Conservation (phyloP, 2,113 vertebrate genomes). For the Odocoileus virginianus region DNA sequence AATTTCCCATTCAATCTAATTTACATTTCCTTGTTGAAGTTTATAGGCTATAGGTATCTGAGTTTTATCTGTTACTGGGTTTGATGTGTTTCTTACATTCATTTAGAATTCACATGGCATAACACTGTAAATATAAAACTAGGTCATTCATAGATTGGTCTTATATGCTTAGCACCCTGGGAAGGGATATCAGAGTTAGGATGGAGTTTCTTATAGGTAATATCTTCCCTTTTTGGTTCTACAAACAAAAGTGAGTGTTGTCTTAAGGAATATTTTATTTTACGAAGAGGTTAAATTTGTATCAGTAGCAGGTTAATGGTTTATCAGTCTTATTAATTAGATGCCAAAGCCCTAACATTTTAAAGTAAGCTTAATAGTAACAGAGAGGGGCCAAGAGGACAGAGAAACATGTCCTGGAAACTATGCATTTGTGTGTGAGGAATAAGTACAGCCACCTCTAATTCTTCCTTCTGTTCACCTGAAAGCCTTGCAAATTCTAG, state of each 20-base stretch:
- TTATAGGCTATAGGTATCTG: background rate
- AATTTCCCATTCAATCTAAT: background rate
- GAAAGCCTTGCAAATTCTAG: conserved; percentile 50
- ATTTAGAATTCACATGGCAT: background rate
- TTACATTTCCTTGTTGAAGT: background rate
- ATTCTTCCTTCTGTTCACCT: conserved; percentile 39
- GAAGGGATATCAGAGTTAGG: background rate
- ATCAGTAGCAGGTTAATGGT: background rate
- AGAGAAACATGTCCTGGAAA: background rate
- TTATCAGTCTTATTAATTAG: conserved; percentile 1
- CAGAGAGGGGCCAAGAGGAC: background rate
- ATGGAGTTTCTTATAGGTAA: background rate
- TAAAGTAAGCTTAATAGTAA: background rate
- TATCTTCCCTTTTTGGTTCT: background rate
- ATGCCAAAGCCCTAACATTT: background rate
- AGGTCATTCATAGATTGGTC: background rate
- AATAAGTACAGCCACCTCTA: background rate
- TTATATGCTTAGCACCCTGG: background rate
- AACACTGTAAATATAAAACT: background rate
- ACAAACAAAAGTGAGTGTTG: background rate
- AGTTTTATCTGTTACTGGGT: background rate
- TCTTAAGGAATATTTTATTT: background rate
- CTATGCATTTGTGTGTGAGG: background rate
- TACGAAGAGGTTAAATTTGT: background rate
- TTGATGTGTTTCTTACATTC: background rate